Percentiles rank a stretch among this genome's conserved stretches.
Evolutionary conservation across 2,888 invertebrate genomes (phyloP).

Genomic region (Pemphredon lugubris): DNA sequence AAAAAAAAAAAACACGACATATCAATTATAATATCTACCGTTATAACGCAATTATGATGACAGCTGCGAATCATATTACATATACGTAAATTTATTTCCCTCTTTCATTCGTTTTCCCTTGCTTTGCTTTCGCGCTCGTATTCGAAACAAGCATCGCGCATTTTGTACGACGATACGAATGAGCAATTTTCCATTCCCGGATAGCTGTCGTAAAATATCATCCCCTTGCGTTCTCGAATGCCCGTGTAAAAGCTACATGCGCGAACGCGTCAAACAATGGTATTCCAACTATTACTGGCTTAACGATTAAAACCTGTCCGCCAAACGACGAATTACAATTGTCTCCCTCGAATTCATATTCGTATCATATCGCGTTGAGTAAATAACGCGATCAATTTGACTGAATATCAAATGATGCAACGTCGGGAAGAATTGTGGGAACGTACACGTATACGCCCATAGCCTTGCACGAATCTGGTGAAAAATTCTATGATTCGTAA

Average conservation of each 20-base stretch:
- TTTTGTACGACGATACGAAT: neutral
- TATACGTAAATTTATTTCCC: slow-evolving; percentile 13
- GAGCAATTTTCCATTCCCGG: neutral
- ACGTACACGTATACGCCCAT: slow-evolving; percentile 44
- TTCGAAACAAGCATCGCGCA: neutral
- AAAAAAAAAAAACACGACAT: slow-evolving; percentile 56
- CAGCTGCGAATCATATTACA: slow-evolving; percentile 59
- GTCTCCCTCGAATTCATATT: too few species aligned
- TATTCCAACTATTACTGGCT: too few species aligned
- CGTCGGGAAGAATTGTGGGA: too few species aligned
- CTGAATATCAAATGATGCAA: too few species aligned
- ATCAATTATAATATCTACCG: slow-evolving; percentile 17
- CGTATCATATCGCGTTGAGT: too few species aligned
- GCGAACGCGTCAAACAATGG: slow-evolving; percentile 48
- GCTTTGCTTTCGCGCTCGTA: neutral
- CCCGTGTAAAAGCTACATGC: slow-evolving; percentile 28
- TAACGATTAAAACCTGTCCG: too few species aligned
- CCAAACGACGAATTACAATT: slow-evolving; percentile 49
- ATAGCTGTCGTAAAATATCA: slow-evolving; percentile 24
- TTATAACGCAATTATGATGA: slow-evolving; percentile 7
- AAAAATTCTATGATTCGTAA: slow-evolving; percentile 8
- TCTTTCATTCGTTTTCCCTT: neutral
- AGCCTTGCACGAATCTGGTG: slow-evolving; percentile 19
- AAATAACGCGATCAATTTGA: too few species aligned
- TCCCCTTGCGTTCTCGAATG: slow-evolving; percentile 21